Percentiles rank a stretch among this genome's conserved stretches.
phyloP scores from a whole-genome alignment of 2,797 vertebrate genomes.

The Argentina silus region DNA sequence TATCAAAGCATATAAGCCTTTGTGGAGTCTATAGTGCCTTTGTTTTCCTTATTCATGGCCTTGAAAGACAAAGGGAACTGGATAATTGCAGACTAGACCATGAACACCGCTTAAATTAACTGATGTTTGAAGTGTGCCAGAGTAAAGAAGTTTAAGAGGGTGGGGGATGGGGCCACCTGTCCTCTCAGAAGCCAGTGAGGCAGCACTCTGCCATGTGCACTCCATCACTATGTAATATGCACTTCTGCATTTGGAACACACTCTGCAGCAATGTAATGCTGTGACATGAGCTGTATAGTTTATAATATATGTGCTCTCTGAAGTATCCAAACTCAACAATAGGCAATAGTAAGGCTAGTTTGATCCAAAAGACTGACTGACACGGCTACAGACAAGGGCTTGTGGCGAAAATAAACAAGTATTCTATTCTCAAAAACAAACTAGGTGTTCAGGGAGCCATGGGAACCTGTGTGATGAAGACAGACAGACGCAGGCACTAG shows the following conservation, averaged over 20 bases:
- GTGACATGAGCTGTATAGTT: not conserved
- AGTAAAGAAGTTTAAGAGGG: not conserved
- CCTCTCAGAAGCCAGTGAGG: not conserved
- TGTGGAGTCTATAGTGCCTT: not conserved
- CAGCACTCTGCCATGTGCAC: not conserved
- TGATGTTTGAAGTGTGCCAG: slow-evolving; percentile 21
- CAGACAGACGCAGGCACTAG: not conserved
- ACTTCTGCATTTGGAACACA: not conserved
- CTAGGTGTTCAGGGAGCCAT: not conserved
- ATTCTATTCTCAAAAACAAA: not conserved
- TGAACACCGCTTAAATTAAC: slow-evolving; percentile 39
- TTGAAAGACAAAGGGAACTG: slow-evolving; percentile 33
- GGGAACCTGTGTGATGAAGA: not conserved
- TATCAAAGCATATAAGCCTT: not conserved
- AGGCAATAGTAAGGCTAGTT: no score
- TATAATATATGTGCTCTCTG: not conserved
- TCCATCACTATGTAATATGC: not conserved
- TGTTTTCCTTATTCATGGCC: slow-evolving; percentile 15
- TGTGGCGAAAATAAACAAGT: not conserved
- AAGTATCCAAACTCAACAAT: no score
- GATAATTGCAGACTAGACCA: slow-evolving; percentile 36
- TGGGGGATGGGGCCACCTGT: slow-evolving; percentile 10
- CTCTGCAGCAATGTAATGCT: no score
- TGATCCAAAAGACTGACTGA: no score
- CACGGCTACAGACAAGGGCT: no score